Base-by-base conservation (phyloP, 2,113 vertebrate genomes). In the Empidonax traillii region DNA sequence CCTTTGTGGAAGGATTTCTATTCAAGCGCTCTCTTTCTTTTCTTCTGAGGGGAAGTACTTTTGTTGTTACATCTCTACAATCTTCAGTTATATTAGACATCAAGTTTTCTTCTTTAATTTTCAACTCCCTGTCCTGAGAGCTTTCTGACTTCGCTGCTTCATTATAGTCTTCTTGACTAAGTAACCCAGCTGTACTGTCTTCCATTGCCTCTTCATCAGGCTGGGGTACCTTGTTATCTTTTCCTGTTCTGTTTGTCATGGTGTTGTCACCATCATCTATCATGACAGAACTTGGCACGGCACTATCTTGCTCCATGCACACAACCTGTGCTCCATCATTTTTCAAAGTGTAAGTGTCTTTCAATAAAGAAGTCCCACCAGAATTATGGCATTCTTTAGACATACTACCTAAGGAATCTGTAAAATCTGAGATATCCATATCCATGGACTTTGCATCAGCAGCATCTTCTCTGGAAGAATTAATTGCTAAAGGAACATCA, bases 401-500 rank as follows among this genome's bases (percentile, higher is more conserved):
- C 20, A 41, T 9, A 35, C n/a, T 31, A 81, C 43, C 27, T 67
- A 55, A 79, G 28, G 94, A 89, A n/a, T 71, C 51, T 33, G 84
- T 83, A 75, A 89, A 63, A 18, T 76, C 52, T 0, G 66, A 80
- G 35, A 73, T n/a, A 53, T 89, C 76, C 37, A 14, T 14, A 87
- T 87, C 24, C 61, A 84, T 4, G 74, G 96, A 94, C 74, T 96
- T 96, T 28, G 73, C 59, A 67, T 53, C 71, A 91, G 44, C 25
- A 87, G 78, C 33, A 49, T 77, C 89, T 91, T 91, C 91, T 90
- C 49, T 89, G 49, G 94, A 93, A 77, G 90, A 96, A 74, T 74
- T 82, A 87, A 82, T 44, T 85, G 53, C 66, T 89, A 85, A 89
- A 90, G 80, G 22, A 81, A 59, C 52, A 69, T 22, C 28, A 69